Evolutionary conservation across 2,888 invertebrate species (phyloP).

Genomic region (Andrena marginata): DNA sequence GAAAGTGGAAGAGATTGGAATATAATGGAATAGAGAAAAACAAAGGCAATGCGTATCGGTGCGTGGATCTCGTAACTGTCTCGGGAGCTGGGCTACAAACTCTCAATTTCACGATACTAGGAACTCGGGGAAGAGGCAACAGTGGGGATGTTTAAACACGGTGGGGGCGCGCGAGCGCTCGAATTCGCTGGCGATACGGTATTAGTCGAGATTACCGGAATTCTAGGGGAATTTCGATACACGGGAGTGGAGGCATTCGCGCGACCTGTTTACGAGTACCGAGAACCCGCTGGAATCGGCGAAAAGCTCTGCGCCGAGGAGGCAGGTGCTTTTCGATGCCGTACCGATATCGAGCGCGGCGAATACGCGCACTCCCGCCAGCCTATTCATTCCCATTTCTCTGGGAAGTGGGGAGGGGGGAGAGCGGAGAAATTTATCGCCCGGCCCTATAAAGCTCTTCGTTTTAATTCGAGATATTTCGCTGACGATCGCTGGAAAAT

Average conservation of each 20-base stretch:
- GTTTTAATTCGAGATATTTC: constrained; percentile 43
- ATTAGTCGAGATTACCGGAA: constrained; percentile 26
- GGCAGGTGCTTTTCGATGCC: constrained; percentile 34
- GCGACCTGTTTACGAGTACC: constrained; percentile 22
- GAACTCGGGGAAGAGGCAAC: neutral
- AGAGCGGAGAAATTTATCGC: constrained; percentile 43
- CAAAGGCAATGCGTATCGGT: no score
- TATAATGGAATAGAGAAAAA: no score
- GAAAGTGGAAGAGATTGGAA: no score
- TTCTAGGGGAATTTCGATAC: neutral
- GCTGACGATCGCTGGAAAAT: constrained; percentile 27
- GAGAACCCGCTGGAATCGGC: constrained; percentile 26
- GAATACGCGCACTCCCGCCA: constrained; percentile 4
- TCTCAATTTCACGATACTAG: neutral
- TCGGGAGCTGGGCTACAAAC: neutral
- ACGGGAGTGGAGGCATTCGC: neutral
- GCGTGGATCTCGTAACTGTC: no score
- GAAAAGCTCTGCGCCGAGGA: constrained; percentile 18
- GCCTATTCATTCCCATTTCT: constrained; percentile 18
- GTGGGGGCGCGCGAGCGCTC: neutral
- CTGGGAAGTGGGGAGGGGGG: neutral
- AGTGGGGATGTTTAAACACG: neutral
- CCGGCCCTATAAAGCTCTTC: constrained; percentile 3
- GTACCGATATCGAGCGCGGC: constrained; percentile 29
- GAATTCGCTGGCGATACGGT: constrained; percentile 11